Conservation (phyloP, 2,797 vertebrate genomes). For the Emys orbicularis region DNA sequence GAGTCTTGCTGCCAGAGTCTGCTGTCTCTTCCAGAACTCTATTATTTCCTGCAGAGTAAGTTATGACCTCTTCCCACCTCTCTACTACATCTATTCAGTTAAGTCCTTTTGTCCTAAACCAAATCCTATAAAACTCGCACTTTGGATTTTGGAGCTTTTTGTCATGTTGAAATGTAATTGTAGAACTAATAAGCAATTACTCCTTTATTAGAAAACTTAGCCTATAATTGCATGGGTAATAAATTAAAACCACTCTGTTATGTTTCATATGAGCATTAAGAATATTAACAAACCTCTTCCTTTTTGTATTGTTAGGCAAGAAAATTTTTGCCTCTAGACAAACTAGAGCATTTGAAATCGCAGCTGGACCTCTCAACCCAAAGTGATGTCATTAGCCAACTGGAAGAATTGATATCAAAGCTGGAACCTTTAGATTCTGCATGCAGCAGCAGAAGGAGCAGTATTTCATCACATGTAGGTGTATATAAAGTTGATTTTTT, state of each 20-base stretch:
- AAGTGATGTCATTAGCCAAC: conserved; percentile 84
- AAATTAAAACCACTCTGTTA: neutral
- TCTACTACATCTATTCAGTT: neutral
- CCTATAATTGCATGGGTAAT: neutral
- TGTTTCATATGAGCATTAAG: neutral
- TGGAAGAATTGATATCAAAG: conserved; percentile 92
- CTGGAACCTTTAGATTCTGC: conserved; percentile 94
- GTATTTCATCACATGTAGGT: conserved; percentile 96
- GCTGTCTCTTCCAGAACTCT: conserved; percentile 92
- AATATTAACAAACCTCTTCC: conserved; percentile 11
- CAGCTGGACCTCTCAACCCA: conserved; percentile 87
- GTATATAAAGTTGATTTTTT: neutral
- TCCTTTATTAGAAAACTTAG: neutral
- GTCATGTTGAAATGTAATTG: neutral
- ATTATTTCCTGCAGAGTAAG: conserved; percentile 89
- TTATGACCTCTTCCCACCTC: neutral
- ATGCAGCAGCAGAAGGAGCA: conserved; percentile 96
- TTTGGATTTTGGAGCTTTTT: neutral
- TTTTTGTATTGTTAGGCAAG: conserved; percentile 84
- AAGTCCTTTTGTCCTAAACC: rapidly evolving
- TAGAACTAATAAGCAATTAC: neutral
- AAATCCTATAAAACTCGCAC: neutral
- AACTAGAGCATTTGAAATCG: conserved; percentile 91
- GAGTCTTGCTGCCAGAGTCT: conserved; percentile 87
- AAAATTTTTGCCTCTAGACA: conserved; percentile 92